Base-by-base conservation (phyloP, 1,140 invertebrate genomes). In the Drosophila nigromelanica region DNA sequence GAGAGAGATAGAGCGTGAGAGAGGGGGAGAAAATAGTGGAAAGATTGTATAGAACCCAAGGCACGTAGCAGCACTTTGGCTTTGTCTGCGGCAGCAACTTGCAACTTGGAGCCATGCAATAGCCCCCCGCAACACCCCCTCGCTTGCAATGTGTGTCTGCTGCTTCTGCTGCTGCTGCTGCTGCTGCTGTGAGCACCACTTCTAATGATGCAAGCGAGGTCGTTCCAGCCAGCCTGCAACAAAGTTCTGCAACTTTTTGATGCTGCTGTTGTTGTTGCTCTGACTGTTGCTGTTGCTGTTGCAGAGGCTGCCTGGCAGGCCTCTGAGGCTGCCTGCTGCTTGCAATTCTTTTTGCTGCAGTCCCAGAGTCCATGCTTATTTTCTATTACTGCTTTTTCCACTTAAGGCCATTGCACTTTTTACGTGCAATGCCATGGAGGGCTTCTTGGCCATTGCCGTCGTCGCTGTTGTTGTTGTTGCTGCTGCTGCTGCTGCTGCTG, bases 331-430 rank as follows among this genome's bases (percentile, higher is more conserved):
- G 66, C 75, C 61, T 68, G 50, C 64, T 67, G 61, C 68, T 66
- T 62, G 76, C 63, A 76, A 83, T 72, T 78, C 74, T 82, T 60
- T 69, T 80, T 66, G 54, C 58, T 40, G 27, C 74, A 39, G 60
- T 58, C 37, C 42, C 35, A 69, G 80, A 68, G 83, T 87, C 83
- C 79, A 89, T 89, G 83, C 83, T 80, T 83, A 89, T 89, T 89
- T 89, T 89, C 83, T 89, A 89, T 89, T 89, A 89, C 85, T 89
- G 85, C 83, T 89, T 89, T 87, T 89, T 89, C 83, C 83, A 89
- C 83, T 89, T 89, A 89, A 89, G 83, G 83, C 83, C 83, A 89
- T 89, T 89, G 83, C 83, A 89, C 83, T 89, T 89, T 89, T 89
- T 89, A 89, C 83, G 83, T 89, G 83, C 83, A 73, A 89, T 83